Conservation (phyloP, 1,140 invertebrate species). For the Sycobia sp. region DNA sequence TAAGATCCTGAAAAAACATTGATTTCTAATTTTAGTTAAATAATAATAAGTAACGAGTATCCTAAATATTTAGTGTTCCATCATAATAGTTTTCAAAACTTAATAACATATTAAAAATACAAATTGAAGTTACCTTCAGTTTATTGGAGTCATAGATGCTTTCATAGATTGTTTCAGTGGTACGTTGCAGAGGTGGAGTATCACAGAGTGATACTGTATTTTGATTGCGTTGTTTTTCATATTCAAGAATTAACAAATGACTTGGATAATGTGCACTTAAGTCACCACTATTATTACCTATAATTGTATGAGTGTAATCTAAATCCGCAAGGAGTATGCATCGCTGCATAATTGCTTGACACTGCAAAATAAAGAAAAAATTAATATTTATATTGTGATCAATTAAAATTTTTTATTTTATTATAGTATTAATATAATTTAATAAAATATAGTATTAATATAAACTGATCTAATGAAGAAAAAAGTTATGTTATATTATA, state of each 20-base stretch:
- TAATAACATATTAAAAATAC: background rate
- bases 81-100: background rate
- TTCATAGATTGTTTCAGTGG: slow-evolving; percentile 68
- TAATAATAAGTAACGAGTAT: background rate
- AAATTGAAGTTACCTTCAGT: slow-evolving; percentile 50
- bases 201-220: slow-evolving; percentile 46
- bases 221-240: slow-evolving; percentile 63
- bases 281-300: slow-evolving; percentile 73
- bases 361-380: slow-evolving; percentile 51
- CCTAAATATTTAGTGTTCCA: too few relatives aligned
- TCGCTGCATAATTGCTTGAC: slow-evolving; percentile 67
- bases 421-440: background rate
- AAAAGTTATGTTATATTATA: too few relatives aligned
- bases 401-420: too few relatives aligned
- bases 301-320: slow-evolving; percentile 68
- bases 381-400: too few relatives aligned
- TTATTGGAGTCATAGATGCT: slow-evolving; percentile 66
- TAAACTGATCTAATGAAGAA: too few relatives aligned
- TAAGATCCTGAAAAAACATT: slow-evolving; percentile 58
- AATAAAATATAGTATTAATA: too few relatives aligned
- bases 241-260: slow-evolving; percentile 73
- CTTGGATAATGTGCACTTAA: slow-evolving; percentile 78
- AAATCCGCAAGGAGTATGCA: slow-evolving; percentile 68
- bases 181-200: slow-evolving; percentile 50
- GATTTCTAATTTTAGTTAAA: background rate